Conservation (phyloP, 1,140 invertebrate species). For the Cecropterus lyciades region DNA sequence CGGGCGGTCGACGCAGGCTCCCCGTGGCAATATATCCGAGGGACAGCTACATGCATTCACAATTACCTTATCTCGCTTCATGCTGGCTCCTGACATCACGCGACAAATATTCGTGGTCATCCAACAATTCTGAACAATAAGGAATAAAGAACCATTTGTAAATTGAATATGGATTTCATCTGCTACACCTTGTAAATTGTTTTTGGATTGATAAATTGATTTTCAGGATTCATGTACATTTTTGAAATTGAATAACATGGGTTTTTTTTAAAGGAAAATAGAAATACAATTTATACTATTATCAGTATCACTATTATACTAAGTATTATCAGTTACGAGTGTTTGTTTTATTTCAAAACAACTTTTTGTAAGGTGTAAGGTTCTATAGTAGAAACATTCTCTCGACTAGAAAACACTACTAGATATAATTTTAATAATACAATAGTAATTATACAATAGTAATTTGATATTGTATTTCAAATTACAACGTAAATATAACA, state of each 20-base stretch:
- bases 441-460: too few relatives aligned
- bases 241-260: not conserved
- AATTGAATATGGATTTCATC: not conserved
- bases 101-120: slow-evolving; percentile 74
- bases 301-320: too few relatives aligned
- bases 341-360: too few relatives aligned
- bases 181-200: not conserved
- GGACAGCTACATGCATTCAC: slow-evolving; percentile 77
- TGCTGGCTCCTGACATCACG: slow-evolving; percentile 71
- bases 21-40: slow-evolving; percentile 63
- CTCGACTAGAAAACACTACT: too few relatives aligned
- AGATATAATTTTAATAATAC: too few relatives aligned
- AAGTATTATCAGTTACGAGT: too few relatives aligned
- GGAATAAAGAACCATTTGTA: slow-evolving; percentile 1
- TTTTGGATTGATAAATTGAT: not conserved
- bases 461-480: not conserved
- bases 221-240: not conserved
- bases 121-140: slow-evolving; percentile 32
- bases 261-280: too few relatives aligned
- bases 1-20: slow-evolving; percentile 32
- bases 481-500: slow-evolving; percentile 1
- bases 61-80: slow-evolving; percentile 75
- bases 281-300: too few relatives aligned
- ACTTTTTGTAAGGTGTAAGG: too few relatives aligned
- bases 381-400: too few relatives aligned